phyloP scores from a whole-genome alignment of 2,113 vertebrate genomes.

The Nothobranchius kuhntae region DNA sequence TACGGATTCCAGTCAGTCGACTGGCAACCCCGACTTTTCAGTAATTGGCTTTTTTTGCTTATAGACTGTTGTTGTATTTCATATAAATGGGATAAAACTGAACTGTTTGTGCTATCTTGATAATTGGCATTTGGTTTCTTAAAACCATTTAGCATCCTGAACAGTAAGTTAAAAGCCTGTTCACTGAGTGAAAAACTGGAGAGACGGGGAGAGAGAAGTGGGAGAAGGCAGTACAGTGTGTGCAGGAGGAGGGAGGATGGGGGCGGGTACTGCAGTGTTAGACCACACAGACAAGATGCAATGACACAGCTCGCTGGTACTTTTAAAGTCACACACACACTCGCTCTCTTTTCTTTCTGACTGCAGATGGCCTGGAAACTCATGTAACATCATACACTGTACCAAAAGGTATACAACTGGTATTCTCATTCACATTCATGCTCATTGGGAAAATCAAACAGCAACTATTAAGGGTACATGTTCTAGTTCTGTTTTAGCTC shows the following conservation, averaged over 20 bases:
- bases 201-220: slow-evolving; percentile 9
- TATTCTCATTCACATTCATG: background rate
- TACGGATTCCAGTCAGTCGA: too few species aligned
- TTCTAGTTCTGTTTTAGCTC: background rate
- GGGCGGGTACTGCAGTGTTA: slow-evolving; percentile 52
- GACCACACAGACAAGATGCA: slow-evolving; percentile 36
- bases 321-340: slow-evolving; percentile 22
- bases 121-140: background rate
- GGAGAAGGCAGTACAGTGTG: slow-evolving; percentile 14
- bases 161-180: background rate
- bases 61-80: too few species aligned
- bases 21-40: too few species aligned
- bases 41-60: too few species aligned
- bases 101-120: too few species aligned
- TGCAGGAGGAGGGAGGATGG: background rate
- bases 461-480: slow-evolving; percentile 3
- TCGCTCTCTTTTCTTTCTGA: background rate
- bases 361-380: slow-evolving; percentile 9
- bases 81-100: too few species aligned
- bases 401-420: background rate
- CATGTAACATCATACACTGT: background rate
- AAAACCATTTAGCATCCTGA: background rate
- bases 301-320: slow-evolving; percentile 63
- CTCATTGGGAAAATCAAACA: slow-evolving; percentile 11
- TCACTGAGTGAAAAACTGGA: slow-evolving; percentile 3